Conservation (phyloP, 2,888 invertebrate genomes). For the Sisyra terminalis region DNA sequence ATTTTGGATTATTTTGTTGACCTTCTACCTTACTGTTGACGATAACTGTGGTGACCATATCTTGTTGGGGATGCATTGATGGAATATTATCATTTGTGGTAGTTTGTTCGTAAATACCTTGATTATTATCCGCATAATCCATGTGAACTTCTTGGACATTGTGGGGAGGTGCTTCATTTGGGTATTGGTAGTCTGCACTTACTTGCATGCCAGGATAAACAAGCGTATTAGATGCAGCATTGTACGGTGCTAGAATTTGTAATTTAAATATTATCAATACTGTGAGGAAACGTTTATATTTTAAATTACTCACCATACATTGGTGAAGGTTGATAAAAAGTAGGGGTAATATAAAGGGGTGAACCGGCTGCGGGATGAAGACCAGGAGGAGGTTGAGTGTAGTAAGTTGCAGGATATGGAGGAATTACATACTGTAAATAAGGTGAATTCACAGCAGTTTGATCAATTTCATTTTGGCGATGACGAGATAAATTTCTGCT, state of each 20-base stretch:
- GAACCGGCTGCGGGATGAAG: conserved; percentile 29
- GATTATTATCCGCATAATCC: conserved; percentile 1
- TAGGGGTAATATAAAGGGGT: conserved; percentile 33
- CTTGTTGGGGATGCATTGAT: background rate
- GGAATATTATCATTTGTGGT: background rate
- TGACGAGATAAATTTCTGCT: conserved; percentile 6
- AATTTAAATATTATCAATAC: too few relatives aligned
- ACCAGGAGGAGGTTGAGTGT: conserved; percentile 10
- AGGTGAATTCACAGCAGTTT: conserved; percentile 3
- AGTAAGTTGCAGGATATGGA: conserved; percentile 13
- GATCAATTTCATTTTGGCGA: background rate
- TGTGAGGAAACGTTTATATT: too few relatives aligned
- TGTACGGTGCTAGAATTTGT: conserved; percentile 14
- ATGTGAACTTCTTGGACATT: conserved; percentile 5
- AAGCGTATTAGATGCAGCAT: conserved; percentile 5
- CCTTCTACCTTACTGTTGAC: conserved; percentile 11
- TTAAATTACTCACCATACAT: too few relatives aligned
- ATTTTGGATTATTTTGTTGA: background rate
- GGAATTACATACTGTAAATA: background rate
- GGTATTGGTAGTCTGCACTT: conserved; percentile 5
- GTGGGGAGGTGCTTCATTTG: conserved; percentile 1
- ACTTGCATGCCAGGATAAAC: conserved; percentile 8
- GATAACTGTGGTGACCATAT: conserved; percentile 10
- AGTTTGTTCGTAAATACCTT: conserved; percentile 1
- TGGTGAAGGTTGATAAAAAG: conserved; percentile 22